phyloP scores from a whole-genome alignment of 2,888 invertebrate species.

The Fragum sueziense region DNA sequence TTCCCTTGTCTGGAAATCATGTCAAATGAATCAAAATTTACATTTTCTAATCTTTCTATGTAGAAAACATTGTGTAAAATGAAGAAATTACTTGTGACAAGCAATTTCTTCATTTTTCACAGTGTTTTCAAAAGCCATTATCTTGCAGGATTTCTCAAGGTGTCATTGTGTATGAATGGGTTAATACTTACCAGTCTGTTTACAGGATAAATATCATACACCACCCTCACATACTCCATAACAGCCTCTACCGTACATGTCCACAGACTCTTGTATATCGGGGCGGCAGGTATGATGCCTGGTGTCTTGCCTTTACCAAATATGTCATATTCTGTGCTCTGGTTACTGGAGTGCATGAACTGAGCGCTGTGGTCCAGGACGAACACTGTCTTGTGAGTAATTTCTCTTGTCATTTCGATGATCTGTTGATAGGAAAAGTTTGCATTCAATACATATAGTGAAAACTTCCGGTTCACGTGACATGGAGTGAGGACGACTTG shows the following conservation, averaged over 20 bases:
- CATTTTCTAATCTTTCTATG: too few species aligned
- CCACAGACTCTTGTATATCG: conserved; percentile 97
- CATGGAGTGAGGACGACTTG: too few species aligned
- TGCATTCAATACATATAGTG: too few species aligned
- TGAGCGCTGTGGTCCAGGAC: conserved; percentile 96
- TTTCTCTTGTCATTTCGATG: background rate
- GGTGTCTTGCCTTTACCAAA: conserved; percentile 84
- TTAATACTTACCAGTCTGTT: conserved; percentile 77
- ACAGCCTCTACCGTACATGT: conserved; percentile 97
- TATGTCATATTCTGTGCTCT: conserved; percentile 92
- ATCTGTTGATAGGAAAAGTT: too few species aligned
- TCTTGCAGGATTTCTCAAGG: too few species aligned
- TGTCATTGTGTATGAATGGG: too few species aligned
- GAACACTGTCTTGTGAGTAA: conserved; percentile 94
- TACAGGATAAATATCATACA: conserved; percentile 97
- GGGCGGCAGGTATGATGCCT: conserved; percentile 88
- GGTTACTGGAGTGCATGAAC: conserved; percentile 93
- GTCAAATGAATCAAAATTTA: background rate
- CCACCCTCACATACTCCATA: conserved; percentile 97
- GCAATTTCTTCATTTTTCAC: too few species aligned
- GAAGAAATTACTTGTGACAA: too few species aligned
- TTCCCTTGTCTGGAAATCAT: too few species aligned
- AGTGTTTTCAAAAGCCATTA: too few species aligned
- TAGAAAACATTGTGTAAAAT: too few species aligned
- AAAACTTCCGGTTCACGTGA: too few species aligned